Conservation (phyloP, 2,888 invertebrate species). For the Cephus runcator region DNA sequence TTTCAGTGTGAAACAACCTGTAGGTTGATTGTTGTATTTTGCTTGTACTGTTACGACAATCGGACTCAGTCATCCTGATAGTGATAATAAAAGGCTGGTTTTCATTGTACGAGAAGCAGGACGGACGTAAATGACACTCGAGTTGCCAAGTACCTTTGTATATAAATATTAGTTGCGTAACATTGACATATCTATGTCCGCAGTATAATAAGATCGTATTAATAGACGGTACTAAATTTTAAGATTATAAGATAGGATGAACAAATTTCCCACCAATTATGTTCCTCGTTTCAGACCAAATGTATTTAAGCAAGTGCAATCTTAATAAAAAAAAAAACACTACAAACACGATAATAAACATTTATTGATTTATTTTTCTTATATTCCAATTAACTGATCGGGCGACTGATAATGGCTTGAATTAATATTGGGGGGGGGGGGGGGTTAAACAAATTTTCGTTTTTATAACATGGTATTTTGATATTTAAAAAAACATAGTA, state of each 20-base stretch:
- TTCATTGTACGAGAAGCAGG: not conserved
- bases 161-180: constrained; percentile 18
- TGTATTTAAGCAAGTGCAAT: constrained; percentile 60
- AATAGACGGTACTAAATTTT: constrained; percentile 5
- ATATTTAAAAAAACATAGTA: constrained; percentile 13
- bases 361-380: not conserved
- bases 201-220: constrained; percentile 1
- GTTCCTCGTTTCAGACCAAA: constrained; percentile 59
- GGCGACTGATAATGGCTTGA: not conserved
- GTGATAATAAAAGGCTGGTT: not conserved
- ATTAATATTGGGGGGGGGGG: too few relatives aligned
- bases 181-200: not conserved
- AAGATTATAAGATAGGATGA: constrained; percentile 15
- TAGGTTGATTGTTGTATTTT: not conserved
- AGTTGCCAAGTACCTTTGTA: constrained; percentile 36
- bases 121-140: not conserved
- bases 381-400: not conserved
- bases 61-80: not conserved
- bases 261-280: constrained; percentile 33
- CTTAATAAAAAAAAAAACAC: constrained; percentile 44
- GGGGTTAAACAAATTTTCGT: not conserved
- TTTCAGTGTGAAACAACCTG: not conserved
- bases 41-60: not conserved
- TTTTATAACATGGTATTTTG: not conserved
- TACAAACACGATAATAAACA: not conserved